Evolutionary conservation across 2,888 invertebrate genomes (phyloP).

Genomic region (Andricus curvator): DNA sequence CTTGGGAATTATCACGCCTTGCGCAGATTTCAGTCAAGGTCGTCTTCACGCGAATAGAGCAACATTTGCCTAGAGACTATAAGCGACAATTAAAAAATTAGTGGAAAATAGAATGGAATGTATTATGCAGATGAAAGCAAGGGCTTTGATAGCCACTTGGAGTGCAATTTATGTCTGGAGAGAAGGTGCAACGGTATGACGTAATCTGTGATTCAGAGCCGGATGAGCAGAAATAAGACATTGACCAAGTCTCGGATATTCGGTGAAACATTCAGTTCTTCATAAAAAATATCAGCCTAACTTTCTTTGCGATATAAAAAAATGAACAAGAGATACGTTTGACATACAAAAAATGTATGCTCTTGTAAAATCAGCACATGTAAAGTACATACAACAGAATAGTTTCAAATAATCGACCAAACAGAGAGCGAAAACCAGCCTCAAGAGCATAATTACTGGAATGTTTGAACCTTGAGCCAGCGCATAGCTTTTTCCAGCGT

Average conservation of each 20-base stretch:
- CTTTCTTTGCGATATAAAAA: neutral
- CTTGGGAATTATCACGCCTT: slow-evolving; percentile 12
- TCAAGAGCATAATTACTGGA: slow-evolving; percentile 30
- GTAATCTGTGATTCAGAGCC: slow-evolving; percentile 55
- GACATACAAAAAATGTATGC: too few relatives aligned
- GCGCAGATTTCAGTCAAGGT: slow-evolving; percentile 21
- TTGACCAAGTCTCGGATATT: slow-evolving; percentile 51
- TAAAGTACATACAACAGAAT: neutral
- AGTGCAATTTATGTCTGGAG: slow-evolving; percentile 28
- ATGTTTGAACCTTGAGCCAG: slow-evolving; percentile 31
- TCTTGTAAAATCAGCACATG: neutral
- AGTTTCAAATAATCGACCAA: slow-evolving; percentile 24
- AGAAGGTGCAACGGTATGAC: slow-evolving; percentile 51
- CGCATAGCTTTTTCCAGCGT: slow-evolving; percentile 23
- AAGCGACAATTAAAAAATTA: slow-evolving; percentile 12
- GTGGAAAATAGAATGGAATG: neutral
- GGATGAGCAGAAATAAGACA: slow-evolving; percentile 50
- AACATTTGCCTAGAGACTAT: neutral
- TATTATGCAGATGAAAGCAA: neutral
- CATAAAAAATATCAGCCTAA: neutral
- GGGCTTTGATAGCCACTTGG: too few relatives aligned
- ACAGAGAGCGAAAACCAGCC: neutral
- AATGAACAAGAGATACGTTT: too few relatives aligned
- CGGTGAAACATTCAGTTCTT: neutral
- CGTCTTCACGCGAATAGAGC: slow-evolving; percentile 12